Evolutionary conservation across 1,140 invertebrate genomes (phyloP), one percentile per base, ranked within the genome.

Genomic region (Zaprionus inermis): DNA sequence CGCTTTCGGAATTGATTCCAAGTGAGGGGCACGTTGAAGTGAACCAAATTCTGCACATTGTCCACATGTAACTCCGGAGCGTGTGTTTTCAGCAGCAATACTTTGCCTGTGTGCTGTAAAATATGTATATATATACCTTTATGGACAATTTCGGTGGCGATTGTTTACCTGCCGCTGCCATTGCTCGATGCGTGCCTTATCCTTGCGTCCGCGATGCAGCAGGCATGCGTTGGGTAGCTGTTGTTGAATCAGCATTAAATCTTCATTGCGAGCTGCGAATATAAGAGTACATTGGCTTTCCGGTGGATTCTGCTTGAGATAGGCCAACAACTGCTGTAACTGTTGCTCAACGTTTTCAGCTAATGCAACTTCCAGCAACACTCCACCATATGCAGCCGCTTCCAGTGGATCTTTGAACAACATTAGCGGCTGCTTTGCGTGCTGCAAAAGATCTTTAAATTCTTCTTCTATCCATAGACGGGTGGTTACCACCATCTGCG

Each of bases 121-220:
- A 51, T 24, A 28, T 9, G 28, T 9, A 22, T 20, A 46, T 49
- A 24, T 24, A n/a, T n/a, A n/a, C n/a, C n/a, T n/a, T n/a, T n/a
- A n/a, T n/a, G n/a, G n/a, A n/a, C n/a, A n/a, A n/a, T n/a, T n/a
- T n/a, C n/a, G n/a, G n/a, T n/a, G n/a, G n/a, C n/a, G 0, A 2
- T n/a, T 2, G 5, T 3, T 72, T 34, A 67, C 70, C 55, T 72
- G 63, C 1, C 24, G 70, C 52, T 59, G 63, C 70, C 70, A 72
- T 1, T 0, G 34, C 41, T 72, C 44, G 7, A 72, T 41, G 16
- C 24, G 22, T 5, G 24, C 44, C 7, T 44, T 67, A 41, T 67
- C 54, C 34, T 20, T 20, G 14, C 70, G 63, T 10, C 63, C 70
- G 9, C 54, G 18, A 66, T 72, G 70, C 70, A 59, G 10, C 54